phyloP scores from a whole-genome alignment of 2,888 invertebrate species.

The Stenodera caucasica region DNA sequence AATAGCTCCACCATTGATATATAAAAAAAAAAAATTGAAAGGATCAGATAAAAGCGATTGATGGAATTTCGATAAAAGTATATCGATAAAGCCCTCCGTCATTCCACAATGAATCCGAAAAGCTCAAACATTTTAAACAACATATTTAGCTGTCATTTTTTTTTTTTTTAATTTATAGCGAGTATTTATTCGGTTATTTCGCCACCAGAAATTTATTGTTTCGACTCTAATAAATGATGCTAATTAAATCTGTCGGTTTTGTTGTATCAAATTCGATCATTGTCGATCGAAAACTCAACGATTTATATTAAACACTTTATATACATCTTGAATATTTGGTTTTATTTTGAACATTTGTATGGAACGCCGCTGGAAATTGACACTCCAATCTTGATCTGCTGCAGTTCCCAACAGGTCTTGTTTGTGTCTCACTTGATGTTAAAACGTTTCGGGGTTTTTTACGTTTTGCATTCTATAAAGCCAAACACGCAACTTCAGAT shows the following conservation, averaged over 20 bases:
- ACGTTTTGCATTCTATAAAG: not conserved
- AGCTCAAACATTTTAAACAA: conserved; percentile 16
- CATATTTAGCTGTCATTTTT: not conserved
- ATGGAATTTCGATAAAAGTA: conserved; percentile 29
- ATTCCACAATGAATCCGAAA: conserved; percentile 20
- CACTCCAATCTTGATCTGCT: conserved; percentile 38
- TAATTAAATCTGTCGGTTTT: too few relatives aligned
- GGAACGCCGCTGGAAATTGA: conserved; percentile 38
- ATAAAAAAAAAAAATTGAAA: conserved; percentile 20
- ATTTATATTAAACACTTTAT: not conserved
- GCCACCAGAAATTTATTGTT: too few relatives aligned
- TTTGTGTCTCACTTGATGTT: not conserved
- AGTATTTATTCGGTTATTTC: too few relatives aligned
- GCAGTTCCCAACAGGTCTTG: conserved; percentile 34
- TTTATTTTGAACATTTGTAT: conserved; percentile 42
- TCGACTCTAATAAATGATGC: too few relatives aligned
- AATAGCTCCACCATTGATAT: conserved; percentile 28
- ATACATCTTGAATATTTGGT: conserved; percentile 33
- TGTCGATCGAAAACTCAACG: not conserved
- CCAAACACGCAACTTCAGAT: not conserved
- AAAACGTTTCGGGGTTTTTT: not conserved
- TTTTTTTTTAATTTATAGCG: too few relatives aligned
- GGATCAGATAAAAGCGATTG: conserved; percentile 30
- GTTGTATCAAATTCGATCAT: conserved; percentile 9
- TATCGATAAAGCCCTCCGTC: conserved; percentile 27